Conservation (phyloP, 1,140 invertebrate genomes). For the Lucilia sericata region DNA sequence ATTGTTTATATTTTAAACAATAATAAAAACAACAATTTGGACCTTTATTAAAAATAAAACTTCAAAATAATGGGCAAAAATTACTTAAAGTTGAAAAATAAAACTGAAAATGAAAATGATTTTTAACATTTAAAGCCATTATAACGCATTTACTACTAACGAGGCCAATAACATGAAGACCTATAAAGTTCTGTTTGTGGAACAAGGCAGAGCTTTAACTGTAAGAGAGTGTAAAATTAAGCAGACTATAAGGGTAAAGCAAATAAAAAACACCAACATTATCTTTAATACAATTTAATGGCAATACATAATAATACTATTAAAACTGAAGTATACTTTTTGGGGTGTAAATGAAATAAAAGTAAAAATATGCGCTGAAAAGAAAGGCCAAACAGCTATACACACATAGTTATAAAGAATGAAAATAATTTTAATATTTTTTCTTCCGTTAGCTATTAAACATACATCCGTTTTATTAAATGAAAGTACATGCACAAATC, state of each 20-base stretch:
- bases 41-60: constrained; percentile 30
- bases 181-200: neutral
- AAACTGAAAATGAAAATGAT: neutral
- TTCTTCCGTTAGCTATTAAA: constrained; percentile 57
- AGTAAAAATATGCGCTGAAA: neutral
- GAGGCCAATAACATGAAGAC: constrained; percentile 32
- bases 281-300: constrained; percentile 36
- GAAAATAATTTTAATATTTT: constrained; percentile 58
- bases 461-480: neutral
- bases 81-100: constrained; percentile 4
- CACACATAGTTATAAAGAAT: neutral
- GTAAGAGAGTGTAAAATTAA: neutral
- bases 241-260: neutral
- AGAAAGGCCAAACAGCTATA: neutral
- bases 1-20: too few relatives aligned
- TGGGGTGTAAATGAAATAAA: constrained; percentile 5
- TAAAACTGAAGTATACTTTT: constrained; percentile 35
- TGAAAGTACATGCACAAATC: neutral
- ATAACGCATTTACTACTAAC: constrained; percentile 32
- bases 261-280: neutral
- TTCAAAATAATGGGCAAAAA: neutral
- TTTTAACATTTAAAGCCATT: neutral
- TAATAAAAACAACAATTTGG: neutral
- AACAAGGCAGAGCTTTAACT: neutral
- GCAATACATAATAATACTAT: constrained; percentile 41